Evolutionary conservation across 1,140 invertebrate genomes (phyloP), one percentile per base, ranked within the genome.

Genomic region (Leptopilina clavipes): DNA sequence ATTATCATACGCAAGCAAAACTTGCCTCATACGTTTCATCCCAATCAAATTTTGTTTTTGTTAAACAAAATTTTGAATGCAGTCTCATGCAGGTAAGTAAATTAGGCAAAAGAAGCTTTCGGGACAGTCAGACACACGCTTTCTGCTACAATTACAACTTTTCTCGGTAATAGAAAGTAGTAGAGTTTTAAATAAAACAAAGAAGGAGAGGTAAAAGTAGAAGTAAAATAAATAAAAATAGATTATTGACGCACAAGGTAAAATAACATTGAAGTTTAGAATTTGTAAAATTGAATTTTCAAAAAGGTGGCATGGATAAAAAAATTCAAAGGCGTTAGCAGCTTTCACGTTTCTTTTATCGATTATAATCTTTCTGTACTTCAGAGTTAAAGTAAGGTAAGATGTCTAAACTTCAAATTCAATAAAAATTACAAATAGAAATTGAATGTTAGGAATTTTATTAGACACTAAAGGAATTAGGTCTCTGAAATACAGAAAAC

Each of bases 101-200:
- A 76, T 72, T 74, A 81, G 75, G 54, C 54, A 40, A 74, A 59
- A 71, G 44, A 70, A 75, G 72, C 45, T 76, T 40, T 70, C 75
- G 80, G 79, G 81, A 80, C 83, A 81, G 83, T 87, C 85, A 87
- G 85, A 85, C 86, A 87, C 86, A 78, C 73, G 82, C 86, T 86
- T 83, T 83, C 76, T 80, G 81, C 82, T 72, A 75, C 77, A 77
- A 81, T 82, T 85, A 79, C 81, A 80, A 78, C 82, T 80, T 83
- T 83, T 78, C 59, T 83, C 80, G 78, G 81, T 70, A 81, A 80
- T 79, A 79, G 79, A 52, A 52, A 52, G 14, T n/a, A 45, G 14
- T 45, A 45, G 14, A 81, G 79, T 31, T 31, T 31, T 31, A 37
- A 78, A 76, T 17, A 81, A 72, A 78, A 78, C 78, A 78, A 45